These are phyloP conservation scores for Aphaenogaster floridana DNA, from an alignment of 1,140 invertebrate species.

Conservation along the genomic window DNA sequence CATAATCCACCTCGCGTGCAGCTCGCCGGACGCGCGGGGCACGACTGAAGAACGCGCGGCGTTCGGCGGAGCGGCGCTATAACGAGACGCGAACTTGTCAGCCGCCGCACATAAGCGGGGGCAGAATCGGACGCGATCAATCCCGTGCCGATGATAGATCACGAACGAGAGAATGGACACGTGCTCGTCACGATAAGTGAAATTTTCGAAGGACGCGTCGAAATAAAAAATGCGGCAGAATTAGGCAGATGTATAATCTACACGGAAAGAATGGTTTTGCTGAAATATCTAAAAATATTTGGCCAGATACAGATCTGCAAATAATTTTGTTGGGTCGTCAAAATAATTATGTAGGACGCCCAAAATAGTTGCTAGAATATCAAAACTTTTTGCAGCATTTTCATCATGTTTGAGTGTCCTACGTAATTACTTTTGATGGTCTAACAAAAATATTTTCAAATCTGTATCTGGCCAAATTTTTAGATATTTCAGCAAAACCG, in stretches of 20 bases:
- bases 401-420: too few relatives aligned
- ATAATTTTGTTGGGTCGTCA: too few relatives aligned
- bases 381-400: too few relatives aligned
- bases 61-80: conserved; percentile 29
- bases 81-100: conserved; percentile 55
- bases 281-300: too few relatives aligned
- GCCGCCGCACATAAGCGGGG: conserved; percentile 7
- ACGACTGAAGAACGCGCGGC: conserved; percentile 51
- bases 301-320: too few relatives aligned
- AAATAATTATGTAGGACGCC: too few relatives aligned
- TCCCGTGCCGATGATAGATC: neutral
- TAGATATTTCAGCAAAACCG: too few relatives aligned
- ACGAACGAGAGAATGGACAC: neutral
- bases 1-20: conserved; percentile 29
- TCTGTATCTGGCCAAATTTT: too few relatives aligned
- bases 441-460: too few relatives aligned
- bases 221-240: neutral
- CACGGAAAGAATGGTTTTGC: too few relatives aligned
- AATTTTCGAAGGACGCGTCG: neutral
- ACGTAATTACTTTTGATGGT: too few relatives aligned
- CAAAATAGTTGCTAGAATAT: too few relatives aligned
- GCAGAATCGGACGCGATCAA: neutral
- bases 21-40: conserved; percentile 52
- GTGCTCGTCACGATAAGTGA: neutral
- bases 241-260: neutral